phyloP scores from a whole-genome alignment of 1,140 invertebrate species.

The Plectrocnemia conspersa region DNA sequence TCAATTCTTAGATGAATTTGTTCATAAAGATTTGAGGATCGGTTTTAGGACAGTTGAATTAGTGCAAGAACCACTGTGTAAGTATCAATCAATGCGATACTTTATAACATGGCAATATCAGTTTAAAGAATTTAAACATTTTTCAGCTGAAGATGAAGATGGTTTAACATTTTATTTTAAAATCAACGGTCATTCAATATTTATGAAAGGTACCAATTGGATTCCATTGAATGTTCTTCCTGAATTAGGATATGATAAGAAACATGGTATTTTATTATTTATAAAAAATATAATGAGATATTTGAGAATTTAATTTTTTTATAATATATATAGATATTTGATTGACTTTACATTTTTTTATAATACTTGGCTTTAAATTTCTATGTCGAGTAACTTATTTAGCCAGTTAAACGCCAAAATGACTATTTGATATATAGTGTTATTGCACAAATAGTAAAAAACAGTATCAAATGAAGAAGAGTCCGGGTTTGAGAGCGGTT shows the following conservation, averaged over 20 bases:
- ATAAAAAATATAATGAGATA: not conserved
- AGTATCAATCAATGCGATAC: no score
- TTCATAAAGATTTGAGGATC: conserved; percentile 54
- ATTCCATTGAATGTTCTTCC: conserved; percentile 88
- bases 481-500: no score
- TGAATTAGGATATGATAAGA: conserved; percentile 58
- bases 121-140: conserved; percentile 7
- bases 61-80: conserved; percentile 60
- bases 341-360: no score
- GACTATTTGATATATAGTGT: no score
- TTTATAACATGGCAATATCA: not conserved
- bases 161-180: conserved; percentile 85
- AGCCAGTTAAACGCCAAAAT: no score
- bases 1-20: conserved; percentile 39
- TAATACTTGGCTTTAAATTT: no score
- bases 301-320: conserved; percentile 2
- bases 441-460: no score
- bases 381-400: no score
- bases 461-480: no score
- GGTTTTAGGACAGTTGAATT: conserved; percentile 87
- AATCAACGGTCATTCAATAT: conserved; percentile 85
- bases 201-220: conserved; percentile 95
- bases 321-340: conserved; percentile 6
- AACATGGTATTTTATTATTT: conserved; percentile 32
- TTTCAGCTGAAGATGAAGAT: conserved; percentile 39